phyloP scores from a whole-genome alignment of 2,113 vertebrate genomes.

The Podarcis cretensis region DNA sequence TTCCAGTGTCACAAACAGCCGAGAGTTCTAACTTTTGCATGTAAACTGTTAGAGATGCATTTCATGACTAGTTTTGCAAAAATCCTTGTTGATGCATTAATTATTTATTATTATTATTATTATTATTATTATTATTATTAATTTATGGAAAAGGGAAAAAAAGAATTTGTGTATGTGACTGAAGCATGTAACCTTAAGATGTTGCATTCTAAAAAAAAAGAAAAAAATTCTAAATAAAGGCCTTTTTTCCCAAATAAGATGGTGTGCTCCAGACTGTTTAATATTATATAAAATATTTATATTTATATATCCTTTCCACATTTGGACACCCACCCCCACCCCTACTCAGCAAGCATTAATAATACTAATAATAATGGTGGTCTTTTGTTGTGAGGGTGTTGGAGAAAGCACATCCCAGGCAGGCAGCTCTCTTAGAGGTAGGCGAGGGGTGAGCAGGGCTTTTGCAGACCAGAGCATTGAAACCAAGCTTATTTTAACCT shows the following conservation, averaged over 20 bases:
- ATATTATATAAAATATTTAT: conserved; percentile 16
- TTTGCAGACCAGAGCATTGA: conserved; percentile 91
- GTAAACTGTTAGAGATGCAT: conserved; percentile 87
- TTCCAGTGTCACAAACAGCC: conserved; percentile 82
- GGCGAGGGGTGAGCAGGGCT: conserved; percentile 74
- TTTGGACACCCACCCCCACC: conserved; percentile 47
- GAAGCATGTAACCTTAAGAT: conserved; percentile 98
- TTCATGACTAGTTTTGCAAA: conserved; percentile 84
- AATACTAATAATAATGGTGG: conserved; percentile 52
- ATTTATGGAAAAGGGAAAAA: conserved; percentile 76
- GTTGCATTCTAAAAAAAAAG: conserved; percentile 90
- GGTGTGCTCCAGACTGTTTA: conserved; percentile 95
- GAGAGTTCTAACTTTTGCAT: conserved; percentile 91
- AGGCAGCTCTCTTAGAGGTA: conserved; percentile 73
- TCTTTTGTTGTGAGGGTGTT: conserved; percentile 50
- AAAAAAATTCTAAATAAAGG: conserved; percentile 96
- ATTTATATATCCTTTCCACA: conserved; percentile 1
- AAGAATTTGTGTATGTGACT: conserved; percentile 97
- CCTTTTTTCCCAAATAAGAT: conserved; percentile 95
- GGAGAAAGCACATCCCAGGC: conserved; percentile 54
- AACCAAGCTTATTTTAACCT: conserved; percentile 98
- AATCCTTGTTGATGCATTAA: conserved; percentile 94
- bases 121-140: conserved; percentile 80
- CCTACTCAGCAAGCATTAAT: conserved; percentile 23
- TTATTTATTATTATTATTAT: conserved; percentile 82